These are phyloP conservation scores for Grammomys dolichurus DNA, from an alignment of 2,113 vertebrate species.

Conservation along the genomic window DNA sequence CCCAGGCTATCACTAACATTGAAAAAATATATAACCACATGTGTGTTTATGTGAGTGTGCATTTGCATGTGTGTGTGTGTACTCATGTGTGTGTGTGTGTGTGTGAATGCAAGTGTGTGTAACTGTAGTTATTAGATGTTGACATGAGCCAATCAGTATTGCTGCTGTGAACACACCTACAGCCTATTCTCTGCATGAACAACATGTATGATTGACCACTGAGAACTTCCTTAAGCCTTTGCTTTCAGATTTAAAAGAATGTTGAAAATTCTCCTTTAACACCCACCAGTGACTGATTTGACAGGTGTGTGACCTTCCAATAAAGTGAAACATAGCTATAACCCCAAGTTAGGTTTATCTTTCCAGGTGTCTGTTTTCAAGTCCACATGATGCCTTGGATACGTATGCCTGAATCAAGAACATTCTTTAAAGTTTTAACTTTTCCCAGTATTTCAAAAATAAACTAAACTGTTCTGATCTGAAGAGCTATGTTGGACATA, in stretches of 20 bases:
- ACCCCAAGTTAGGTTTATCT: neutral
- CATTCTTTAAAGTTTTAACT: slow-evolving; percentile 42
- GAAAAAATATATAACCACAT: neutral
- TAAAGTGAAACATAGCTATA: neutral
- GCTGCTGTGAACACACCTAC: no score
- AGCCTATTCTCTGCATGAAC: neutral
- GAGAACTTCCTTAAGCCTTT: neutral
- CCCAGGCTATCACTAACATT: neutral
- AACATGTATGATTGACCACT: neutral
- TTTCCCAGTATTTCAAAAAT: slow-evolving; percentile 48
- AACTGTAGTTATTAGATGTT: neutral
- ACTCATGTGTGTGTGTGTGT: neutral
- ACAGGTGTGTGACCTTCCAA: slow-evolving; percentile 7
- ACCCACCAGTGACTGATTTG: neutral
- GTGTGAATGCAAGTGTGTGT: neutral
- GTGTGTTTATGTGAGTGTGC: neutral
- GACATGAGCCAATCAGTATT: no score
- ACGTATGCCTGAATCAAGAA: neutral
- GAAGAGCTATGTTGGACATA: slow-evolving; percentile 29
- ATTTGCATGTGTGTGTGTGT: neutral
- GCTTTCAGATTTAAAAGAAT: neutral
- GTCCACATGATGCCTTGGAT: neutral
- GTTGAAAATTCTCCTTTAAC: neutral
- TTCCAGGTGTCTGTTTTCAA: neutral
- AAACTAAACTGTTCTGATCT: slow-evolving; percentile 53